Evolutionary conservation across 2,888 invertebrate genomes (phyloP), one percentile per base, ranked within the genome.

Genomic region (Apotomis turbidana): DNA sequence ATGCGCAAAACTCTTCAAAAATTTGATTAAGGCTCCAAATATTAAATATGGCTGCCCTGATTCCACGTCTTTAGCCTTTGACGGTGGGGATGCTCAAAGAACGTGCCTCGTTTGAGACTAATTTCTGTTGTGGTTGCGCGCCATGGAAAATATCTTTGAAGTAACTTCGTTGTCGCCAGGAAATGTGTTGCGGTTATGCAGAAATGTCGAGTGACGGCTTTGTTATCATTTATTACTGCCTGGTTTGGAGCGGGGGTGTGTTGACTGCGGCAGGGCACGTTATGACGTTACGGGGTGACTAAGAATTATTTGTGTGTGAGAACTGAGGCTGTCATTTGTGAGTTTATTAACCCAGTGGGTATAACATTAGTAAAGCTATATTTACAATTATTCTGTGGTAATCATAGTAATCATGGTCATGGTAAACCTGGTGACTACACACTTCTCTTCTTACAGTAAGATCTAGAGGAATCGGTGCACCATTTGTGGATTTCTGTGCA

Each of bases 71-170:
- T 54, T 67, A 63, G 68, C 41, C 62, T 72, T 59, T 68, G 68
- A 68, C 51, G 61, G 67, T 68, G 51, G 44, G 60, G 44, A 59
- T 51, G 10, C 62, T 68, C 71, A 72, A 72, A 72, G 68, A 72
- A 63, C 72, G 63, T 68, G 60, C 46, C 58, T 68, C 63, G 68
- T 72, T 68, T 72, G 72, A 72, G 64, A 59, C 72, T 72, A 72
- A 72, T 72, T 68, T 63, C 68, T 72, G 63, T 72, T 68, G 68
- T 68, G 68, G 72, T 46, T 62, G 44, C 61, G 55, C 49, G 58
- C 72, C 68, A 13, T 38, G 68, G 68, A 72, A 72, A 72, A 72
- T 59, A 72, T 68, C 68, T 72, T 72, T 72, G 68, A 72, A 58
- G 68, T 63, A 72, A 72, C 68, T 68, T 72, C 67, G 44, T 68